A percentile compares a stretch with the other conserved stretches of the same genome.
Conservation (phyloP, 2,797 vertebrate genomes). For the Capromys pilorides region DNA sequence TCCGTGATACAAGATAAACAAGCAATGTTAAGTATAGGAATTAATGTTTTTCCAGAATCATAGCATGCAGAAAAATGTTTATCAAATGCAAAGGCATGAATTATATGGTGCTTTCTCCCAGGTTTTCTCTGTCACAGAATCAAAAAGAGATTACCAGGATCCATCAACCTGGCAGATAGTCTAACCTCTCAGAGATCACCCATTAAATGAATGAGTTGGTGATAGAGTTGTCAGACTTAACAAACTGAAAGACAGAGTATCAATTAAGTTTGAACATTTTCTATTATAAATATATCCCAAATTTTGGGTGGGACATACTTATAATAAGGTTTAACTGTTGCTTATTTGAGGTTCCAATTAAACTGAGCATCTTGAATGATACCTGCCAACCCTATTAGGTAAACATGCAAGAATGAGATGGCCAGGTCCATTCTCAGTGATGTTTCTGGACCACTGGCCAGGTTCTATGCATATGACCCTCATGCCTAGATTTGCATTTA, state of each 20-base stretch:
- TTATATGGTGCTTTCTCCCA: background rate
- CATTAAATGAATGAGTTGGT: background rate
- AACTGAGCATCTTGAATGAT: background rate
- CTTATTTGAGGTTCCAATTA: slow-evolving; percentile 21
- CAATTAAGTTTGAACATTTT: background rate
- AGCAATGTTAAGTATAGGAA: slow-evolving; percentile 56
- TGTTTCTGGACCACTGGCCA: background rate
- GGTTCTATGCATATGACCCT: background rate
- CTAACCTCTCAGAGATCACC: background rate
- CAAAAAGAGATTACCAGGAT: background rate
- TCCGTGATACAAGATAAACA: slow-evolving; percentile 59
- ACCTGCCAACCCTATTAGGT: background rate
- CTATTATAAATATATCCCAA: background rate
- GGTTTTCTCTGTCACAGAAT: background rate
- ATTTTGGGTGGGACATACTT: background rate
- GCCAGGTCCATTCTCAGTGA: background rate
- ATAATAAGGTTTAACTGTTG: background rate
- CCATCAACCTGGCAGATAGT: background rate
- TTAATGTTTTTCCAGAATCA: slow-evolving; percentile 68
- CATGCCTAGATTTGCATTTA: background rate
- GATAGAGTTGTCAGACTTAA: background rate
- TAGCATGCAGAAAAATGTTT: slow-evolving; percentile 50
- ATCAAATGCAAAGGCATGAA: slow-evolving; percentile 24
- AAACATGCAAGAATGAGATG: background rate
- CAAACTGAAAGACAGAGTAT: background rate